phyloP scores from a whole-genome alignment of 2,888 invertebrate genomes.

The Pomacea canaliculata region DNA sequence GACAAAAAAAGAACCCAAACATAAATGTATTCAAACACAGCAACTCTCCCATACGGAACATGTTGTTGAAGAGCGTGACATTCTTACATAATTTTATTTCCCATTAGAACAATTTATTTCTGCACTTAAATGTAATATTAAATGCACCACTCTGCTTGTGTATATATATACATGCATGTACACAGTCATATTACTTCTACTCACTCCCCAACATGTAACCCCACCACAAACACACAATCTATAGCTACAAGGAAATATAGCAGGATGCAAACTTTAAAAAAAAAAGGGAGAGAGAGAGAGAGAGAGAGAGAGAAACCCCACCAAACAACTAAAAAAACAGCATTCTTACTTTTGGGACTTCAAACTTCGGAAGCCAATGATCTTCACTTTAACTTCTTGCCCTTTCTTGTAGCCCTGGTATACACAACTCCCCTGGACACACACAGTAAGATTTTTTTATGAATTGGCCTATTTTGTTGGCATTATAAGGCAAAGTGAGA shows the following conservation, averaged over 20 bases:
- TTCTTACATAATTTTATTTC: no score
- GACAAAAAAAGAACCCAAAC: neutral
- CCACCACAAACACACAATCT: neutral
- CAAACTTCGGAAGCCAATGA: constrained; percentile 51
- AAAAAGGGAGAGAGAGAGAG: neutral
- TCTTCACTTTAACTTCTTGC: constrained; percentile 45
- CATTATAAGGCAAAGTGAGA: no score
- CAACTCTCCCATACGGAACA: neutral
- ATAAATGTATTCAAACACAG: neutral
- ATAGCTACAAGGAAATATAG: neutral
- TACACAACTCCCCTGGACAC: constrained; percentile 44
- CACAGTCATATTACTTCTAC: no score
- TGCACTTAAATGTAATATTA: no score
- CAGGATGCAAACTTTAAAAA: neutral
- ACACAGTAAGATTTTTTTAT: neutral
- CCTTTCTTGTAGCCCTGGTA: constrained; percentile 32
- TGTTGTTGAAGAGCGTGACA: no score
- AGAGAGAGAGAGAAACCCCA: neutral
- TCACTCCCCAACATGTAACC: no score
- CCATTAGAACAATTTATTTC: no score
- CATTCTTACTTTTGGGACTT: constrained; percentile 42
- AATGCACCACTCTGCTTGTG: no score
- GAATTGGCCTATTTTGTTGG: no score
- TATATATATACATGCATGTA: no score
- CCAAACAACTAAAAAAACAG: no score